These are phyloP conservation scores for Trachelus iudaicus DNA, from an alignment of 2,888 invertebrate species.

Conservation along the genomic window DNA sequence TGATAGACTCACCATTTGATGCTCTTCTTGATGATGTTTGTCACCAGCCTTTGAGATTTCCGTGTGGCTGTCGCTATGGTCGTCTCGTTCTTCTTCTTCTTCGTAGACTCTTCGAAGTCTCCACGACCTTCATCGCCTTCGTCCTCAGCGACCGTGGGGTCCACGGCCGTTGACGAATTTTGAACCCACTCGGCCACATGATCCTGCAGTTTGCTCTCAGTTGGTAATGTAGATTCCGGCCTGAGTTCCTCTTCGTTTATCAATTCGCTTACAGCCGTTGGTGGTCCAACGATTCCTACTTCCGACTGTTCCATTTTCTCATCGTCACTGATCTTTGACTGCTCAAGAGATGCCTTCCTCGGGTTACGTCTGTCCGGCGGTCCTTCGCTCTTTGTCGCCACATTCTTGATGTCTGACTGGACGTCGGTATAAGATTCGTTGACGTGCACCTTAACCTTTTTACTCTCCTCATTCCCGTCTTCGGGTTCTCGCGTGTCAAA, in stretches of 20 bases:
- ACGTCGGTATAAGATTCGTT: too few species aligned
- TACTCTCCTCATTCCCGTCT: slow-evolving; percentile 21
- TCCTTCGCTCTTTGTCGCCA: too few species aligned
- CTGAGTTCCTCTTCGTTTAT: slow-evolving; percentile 52
- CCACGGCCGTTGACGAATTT: slow-evolving; percentile 59
- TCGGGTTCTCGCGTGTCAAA: neutral
- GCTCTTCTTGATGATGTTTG: slow-evolving; percentile 60
- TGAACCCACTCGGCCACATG: slow-evolving; percentile 65
- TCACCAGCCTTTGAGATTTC: slow-evolving; percentile 56
- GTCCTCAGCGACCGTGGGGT: slow-evolving; percentile 23
- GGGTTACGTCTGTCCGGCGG: too few species aligned
- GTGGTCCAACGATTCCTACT: slow-evolving; percentile 57
- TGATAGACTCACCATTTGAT: slow-evolving; percentile 58
- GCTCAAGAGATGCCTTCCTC: too few species aligned
- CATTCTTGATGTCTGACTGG: too few species aligned
- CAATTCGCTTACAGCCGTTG: slow-evolving; percentile 52
- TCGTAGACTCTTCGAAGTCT: slow-evolving; percentile 18
- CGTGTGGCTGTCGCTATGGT: slow-evolving; percentile 35
- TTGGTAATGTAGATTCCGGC: slow-evolving; percentile 49
- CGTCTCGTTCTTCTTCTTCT: slow-evolving; percentile 29
- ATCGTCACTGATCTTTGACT: too few species aligned
- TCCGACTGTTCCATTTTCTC: slow-evolving; percentile 31
- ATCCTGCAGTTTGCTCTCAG: slow-evolving; percentile 49
- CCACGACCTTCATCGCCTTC: slow-evolving; percentile 22
- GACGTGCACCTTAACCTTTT: slow-evolving; percentile 6